Conservation (phyloP, 2,113 vertebrate genomes). For the Eudorcas thomsonii region DNA sequence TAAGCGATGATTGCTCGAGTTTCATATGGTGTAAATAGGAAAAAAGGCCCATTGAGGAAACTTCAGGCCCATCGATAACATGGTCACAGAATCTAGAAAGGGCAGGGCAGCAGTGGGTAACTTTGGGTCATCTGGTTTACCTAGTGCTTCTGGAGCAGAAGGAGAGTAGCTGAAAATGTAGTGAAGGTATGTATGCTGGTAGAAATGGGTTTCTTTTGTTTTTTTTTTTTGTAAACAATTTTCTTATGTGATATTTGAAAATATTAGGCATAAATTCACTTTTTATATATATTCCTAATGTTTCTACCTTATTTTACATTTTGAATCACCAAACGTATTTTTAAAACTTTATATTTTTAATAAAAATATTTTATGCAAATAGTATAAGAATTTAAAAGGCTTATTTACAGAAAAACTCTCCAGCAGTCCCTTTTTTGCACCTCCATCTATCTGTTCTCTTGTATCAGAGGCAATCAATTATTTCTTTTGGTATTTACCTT, state of each 20-base stretch:
- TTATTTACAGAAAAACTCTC: background rate
- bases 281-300: background rate
- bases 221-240: background rate
- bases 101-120: background rate
- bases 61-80: accelerated
- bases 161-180: background rate
- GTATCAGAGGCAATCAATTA: background rate
- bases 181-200: background rate
- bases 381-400: background rate
- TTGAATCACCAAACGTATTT: background rate
- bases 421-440: background rate
- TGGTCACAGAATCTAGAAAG: background rate
- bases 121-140: background rate
- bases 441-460: background rate
- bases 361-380: background rate
- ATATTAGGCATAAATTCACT: background rate
- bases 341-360: background rate
- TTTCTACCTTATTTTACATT: background rate
- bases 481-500: background rate
- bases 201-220: background rate
- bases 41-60: background rate
- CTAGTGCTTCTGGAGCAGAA: background rate
- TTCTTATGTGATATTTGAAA: background rate
- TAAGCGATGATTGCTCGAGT: background rate
- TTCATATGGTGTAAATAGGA: background rate